Evolutionary conservation across 2,113 vertebrate genomes (phyloP).

Genomic region (Casuarius casuarius): DNA sequence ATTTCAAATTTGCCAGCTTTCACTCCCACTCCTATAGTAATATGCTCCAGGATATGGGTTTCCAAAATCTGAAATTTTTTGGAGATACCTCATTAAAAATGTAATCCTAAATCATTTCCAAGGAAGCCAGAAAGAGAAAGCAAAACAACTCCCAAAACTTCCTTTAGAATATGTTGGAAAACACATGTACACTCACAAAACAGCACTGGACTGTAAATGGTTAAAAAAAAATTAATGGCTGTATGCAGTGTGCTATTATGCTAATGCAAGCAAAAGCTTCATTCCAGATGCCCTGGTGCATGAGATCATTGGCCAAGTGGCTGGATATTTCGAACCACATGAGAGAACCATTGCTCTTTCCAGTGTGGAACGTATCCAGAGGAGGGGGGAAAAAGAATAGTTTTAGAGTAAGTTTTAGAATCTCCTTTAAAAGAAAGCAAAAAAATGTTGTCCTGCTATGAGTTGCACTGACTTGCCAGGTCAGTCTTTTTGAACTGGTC

Average conservation of each 20-base stretch:
- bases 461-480: neutral
- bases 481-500: neutral
- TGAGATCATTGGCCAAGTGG: constrained; percentile 28
- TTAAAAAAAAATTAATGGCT: neutral
- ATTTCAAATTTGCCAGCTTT: neutral
- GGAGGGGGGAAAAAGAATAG: neutral
- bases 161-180: neutral
- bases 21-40: neutral
- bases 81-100: neutral
- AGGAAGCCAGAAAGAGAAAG: neutral
- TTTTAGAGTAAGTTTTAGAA: neutral
- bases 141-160: neutral
- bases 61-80: neutral
- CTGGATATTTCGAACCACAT: constrained; percentile 31
- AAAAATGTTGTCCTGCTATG: neutral
- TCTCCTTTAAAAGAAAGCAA: neutral
- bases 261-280: constrained; percentile 10
- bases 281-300: neutral
- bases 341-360: constrained; percentile 15
- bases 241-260: neutral
- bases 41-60: neutral
- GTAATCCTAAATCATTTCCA: neutral
- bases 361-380: neutral
- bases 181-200: neutral
- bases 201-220: neutral